Base-by-base conservation (phyloP, 2,797 vertebrate species). In the Aplochiton taeniatus region DNA sequence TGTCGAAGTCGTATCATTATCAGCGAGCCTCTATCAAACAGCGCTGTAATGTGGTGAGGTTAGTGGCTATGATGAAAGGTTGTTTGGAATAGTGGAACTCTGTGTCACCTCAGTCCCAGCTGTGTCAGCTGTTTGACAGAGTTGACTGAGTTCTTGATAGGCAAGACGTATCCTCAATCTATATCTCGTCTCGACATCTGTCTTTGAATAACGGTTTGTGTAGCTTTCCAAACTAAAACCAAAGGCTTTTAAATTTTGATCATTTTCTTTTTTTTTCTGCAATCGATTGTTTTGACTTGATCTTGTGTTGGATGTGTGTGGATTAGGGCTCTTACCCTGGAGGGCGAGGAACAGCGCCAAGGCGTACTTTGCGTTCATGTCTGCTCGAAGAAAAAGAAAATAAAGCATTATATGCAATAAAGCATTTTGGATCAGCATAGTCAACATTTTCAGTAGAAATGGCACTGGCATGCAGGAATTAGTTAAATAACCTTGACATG, bases 311-410 rank as follows among this genome's bases (percentile, higher is more conserved):
- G 4, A 8, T 57, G 44, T 58, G 17, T 65, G 19, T 41, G 18
- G 4, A n/a, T 61, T 58, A 9, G n/a, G 10, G 67, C 47, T 53
- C 88, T 91, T 90, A 93, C 92, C 92, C 89, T 93, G 93, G 82
- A 93, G 86, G 68, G 83, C 79, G 44, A 93, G 85, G 77, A 93
- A 64, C 70, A 92, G 81, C 52, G 84, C 91, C 58, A 93, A 60
- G 46, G 61, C 65, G 14, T 82, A 76, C 80, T 91, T 94, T 63
- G 79, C 70, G 61, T 88, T 85, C 91, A 92, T 92, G 1, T 89
- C 91, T 91, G 85, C 64, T 85, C 86, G 16, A 75, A 75, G 61
- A 79, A 68, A 53, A 58, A 0, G 12, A 10, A 56, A 41, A 46
- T 43, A 43, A 60, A 18, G n/a, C 11, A 18, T 60, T 14, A 20